Conservation (phyloP, 2,888 invertebrate genomes). For the Chromoteleia sp. region DNA sequence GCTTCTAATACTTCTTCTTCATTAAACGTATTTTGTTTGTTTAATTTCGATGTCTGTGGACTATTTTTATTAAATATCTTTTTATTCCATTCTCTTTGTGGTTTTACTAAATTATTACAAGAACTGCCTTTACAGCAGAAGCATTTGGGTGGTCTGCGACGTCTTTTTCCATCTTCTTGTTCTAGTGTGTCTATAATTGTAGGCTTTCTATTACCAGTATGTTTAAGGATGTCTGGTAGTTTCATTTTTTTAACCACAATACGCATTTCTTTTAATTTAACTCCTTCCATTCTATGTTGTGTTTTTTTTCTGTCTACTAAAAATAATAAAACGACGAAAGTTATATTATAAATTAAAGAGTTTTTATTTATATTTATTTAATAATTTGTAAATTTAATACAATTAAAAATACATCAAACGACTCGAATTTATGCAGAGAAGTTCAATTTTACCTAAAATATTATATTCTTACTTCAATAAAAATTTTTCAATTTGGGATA, state of each 20-base stretch:
- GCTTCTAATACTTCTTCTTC: constrained; percentile 45
- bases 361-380: too few species aligned
- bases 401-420: too few species aligned
- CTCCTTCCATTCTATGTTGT: neutral
- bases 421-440: too few species aligned
- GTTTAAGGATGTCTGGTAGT: constrained; percentile 2
- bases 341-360: too few species aligned
- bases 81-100: neutral
- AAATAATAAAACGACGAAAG: too few species aligned
- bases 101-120: constrained; percentile 20
- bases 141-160: constrained; percentile 41
- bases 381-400: too few species aligned
- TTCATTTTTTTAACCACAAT: constrained; percentile 20
- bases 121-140: constrained; percentile 25
- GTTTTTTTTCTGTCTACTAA: constrained; percentile 1
- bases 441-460: too few species aligned
- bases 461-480: too few species aligned
- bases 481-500: too few species aligned
- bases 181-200: neutral
- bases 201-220: neutral
- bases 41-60: neutral
- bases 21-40: constrained; percentile 4
- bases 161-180: constrained; percentile 20
- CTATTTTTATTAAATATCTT: neutral
- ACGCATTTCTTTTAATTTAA: constrained; percentile 15